Percentiles rank a stretch among this genome's conserved stretches.
phyloP scores from a whole-genome alignment of 2,888 invertebrate genomes.

The Melanargia galathea region DNA sequence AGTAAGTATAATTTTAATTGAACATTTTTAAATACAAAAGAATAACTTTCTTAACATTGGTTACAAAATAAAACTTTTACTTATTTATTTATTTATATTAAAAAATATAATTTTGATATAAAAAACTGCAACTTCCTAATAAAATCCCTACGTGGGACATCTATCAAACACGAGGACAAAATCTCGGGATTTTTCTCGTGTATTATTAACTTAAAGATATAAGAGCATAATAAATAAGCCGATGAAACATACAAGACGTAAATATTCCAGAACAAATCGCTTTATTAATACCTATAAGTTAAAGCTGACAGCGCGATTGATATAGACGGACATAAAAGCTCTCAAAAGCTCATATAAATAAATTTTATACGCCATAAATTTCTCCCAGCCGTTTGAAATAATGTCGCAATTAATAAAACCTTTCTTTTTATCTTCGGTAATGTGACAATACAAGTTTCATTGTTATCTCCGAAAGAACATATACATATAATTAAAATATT shows the following conservation, averaged over 20 bases:
- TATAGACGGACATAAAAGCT: conserved; percentile 29
- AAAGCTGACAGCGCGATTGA: conserved; percentile 28
- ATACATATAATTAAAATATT: background rate
- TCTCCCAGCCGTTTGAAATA: conserved; percentile 20
- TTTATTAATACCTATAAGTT: conserved; percentile 23
- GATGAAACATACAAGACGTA: conserved; percentile 12
- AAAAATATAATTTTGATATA: no score
- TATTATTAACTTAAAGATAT: conserved; percentile 8
- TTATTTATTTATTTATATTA: no score
- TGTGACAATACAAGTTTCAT: conserved; percentile 14
- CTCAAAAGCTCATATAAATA: conserved; percentile 29
- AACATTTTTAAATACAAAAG: no score
- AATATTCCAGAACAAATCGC: conserved; percentile 21
- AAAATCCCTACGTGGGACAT: background rate
- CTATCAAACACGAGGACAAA: background rate
- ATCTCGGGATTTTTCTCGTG: conserved; percentile 41
- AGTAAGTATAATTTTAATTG: no score
- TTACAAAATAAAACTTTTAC: no score
- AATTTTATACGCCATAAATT: conserved; percentile 32
- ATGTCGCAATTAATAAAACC: conserved; percentile 25
- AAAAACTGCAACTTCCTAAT: no score
- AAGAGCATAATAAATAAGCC: conserved; percentile 14
- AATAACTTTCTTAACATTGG: no score
- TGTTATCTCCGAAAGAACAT: background rate
- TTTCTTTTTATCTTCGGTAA: conserved; percentile 17